phyloP scores from a whole-genome alignment of 2,888 invertebrate species.

The Linnaemya vulpina region DNA sequence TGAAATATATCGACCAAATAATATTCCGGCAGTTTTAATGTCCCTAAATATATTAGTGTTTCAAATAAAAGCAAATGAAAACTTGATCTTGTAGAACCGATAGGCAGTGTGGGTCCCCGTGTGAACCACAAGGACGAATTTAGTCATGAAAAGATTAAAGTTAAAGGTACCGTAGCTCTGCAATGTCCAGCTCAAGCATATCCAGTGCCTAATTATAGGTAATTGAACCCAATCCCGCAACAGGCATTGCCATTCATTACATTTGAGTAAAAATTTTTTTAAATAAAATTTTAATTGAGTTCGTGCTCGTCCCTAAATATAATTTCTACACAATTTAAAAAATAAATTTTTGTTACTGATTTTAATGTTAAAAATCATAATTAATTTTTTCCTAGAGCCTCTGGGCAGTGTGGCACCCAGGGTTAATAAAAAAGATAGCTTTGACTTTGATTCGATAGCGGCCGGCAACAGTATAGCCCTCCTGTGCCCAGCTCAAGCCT shows the following conservation, averaged over 20 bases:
- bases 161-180: conserved; percentile 84
- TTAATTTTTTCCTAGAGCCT: conserved; percentile 80
- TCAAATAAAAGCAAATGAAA: background rate
- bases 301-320: background rate
- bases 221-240: conserved; percentile 69
- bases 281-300: too few relatives aligned
- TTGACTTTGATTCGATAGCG: conserved; percentile 86
- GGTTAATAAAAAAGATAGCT: conserved; percentile 87
- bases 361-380: background rate
- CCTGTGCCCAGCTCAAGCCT: conserved; percentile 87
- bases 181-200: conserved; percentile 90
- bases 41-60: background rate
- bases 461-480: conserved; percentile 84
- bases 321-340: too few relatives aligned
- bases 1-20: too few relatives aligned
- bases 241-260: conserved; percentile 26
- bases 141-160: conserved; percentile 78
- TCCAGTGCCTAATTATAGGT: conserved; percentile 85
- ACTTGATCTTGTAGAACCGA: conserved; percentile 79
- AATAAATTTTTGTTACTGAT: too few relatives aligned
- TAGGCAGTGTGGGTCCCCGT: conserved; percentile 85
- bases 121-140: conserved; percentile 84
- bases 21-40: conserved; percentile 61
- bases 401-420: conserved; percentile 85
- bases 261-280: too few relatives aligned